Percentiles rank a stretch among this genome's conserved stretches.
Conservation (phyloP, 2,888 invertebrate genomes). For the Phyto melanocephala region DNA sequence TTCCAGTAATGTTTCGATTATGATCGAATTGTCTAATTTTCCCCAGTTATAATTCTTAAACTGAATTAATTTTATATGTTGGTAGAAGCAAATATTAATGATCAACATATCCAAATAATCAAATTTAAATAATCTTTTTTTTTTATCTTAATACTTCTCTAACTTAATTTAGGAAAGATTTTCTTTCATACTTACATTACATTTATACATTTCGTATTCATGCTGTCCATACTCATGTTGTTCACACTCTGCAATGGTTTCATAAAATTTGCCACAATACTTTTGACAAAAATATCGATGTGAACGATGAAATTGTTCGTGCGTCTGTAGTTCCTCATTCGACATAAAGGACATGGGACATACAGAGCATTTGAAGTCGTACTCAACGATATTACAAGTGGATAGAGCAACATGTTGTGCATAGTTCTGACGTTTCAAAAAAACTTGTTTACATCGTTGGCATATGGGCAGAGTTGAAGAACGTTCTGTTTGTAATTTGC, state of each 20-base stretch:
- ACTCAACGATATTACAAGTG: conserved; percentile 74
- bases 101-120: too few species aligned
- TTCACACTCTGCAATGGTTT: conserved; percentile 74
- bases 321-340: conserved; percentile 71
- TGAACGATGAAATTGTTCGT: conserved; percentile 71
- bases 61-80: too few species aligned
- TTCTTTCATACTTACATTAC: conserved; percentile 71
- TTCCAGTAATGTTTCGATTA: too few species aligned
- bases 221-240: conserved; percentile 75
- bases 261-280: conserved; percentile 75
- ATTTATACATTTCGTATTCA: conserved; percentile 73
- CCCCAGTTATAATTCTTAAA: too few species aligned
- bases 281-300: conserved; percentile 75
- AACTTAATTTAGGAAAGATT: neutral
- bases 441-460: conserved; percentile 76
- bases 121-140: too few species aligned
- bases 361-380: conserved; percentile 74
- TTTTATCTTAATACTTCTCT: neutral
- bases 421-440: conserved; percentile 74
- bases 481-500: conserved; percentile 74
- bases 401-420: conserved; percentile 74
- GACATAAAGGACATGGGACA: conserved; percentile 77
- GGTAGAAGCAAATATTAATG: too few species aligned
- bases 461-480: conserved; percentile 74
- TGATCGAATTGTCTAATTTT: too few species aligned